Conservation (phyloP, 1,140 invertebrate genomes). For the Drosophila murphyi region DNA sequence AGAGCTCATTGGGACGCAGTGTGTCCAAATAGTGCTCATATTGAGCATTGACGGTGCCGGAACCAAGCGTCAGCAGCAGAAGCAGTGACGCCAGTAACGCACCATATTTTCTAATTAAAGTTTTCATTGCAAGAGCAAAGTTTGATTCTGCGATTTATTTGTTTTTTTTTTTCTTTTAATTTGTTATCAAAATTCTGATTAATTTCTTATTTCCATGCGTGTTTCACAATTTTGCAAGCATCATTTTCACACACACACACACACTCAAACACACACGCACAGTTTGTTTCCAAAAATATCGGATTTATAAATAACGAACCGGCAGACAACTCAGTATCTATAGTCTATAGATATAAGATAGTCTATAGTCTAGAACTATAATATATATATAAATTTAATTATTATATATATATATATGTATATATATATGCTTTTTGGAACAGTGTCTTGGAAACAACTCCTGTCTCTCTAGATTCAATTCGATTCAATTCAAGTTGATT, state of each 20-base stretch:
- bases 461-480: slow-evolving; percentile 2
- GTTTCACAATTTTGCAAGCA: slow-evolving; percentile 67
- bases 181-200: slow-evolving; percentile 14
- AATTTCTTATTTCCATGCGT: slow-evolving; percentile 31
- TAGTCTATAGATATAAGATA: slow-evolving; percentile 37
- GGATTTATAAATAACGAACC: slow-evolving; percentile 52
- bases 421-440: slow-evolving; percentile 64
- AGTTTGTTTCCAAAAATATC: slow-evolving; percentile 52
- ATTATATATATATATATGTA: slow-evolving; percentile 26
- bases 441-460: slow-evolving; percentile 63
- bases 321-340: slow-evolving; percentile 25
- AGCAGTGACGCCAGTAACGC: slow-evolving; percentile 46
- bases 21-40: slow-evolving; percentile 73
- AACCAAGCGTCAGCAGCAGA: slow-evolving; percentile 32
- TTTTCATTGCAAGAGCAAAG: slow-evolving; percentile 52
- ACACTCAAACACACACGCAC: slow-evolving; percentile 24
- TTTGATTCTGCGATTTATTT: neutral
- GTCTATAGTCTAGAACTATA: slow-evolving; percentile 31
- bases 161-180: slow-evolving; percentile 6
- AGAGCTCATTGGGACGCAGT: slow-evolving; percentile 67
- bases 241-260: slow-evolving; percentile 56
- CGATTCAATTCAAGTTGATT: slow-evolving; percentile 10
- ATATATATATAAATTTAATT: slow-evolving; percentile 18
- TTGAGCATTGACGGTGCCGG: slow-evolving; percentile 48
- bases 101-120: slow-evolving; percentile 48